A percentile compares a stretch with the other conserved stretches of the same genome.
These are phyloP conservation scores for Teinopalpus imperialis DNA, from an alignment of 2,888 invertebrate genomes.

Conservation along the genomic window DNA sequence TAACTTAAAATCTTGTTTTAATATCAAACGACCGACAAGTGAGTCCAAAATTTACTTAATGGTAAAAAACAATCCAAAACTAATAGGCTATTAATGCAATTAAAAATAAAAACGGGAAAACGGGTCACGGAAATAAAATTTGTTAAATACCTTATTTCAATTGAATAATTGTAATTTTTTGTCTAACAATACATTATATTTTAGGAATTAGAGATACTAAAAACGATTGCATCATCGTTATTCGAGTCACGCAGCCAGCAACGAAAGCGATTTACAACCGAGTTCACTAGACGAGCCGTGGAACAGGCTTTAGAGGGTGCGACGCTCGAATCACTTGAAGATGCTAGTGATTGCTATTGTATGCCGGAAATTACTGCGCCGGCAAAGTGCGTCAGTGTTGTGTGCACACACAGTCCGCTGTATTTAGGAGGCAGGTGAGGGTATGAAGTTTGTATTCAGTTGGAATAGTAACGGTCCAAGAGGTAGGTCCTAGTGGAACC, in stretches of 20 bases:
- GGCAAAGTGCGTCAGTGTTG: slow-evolving; percentile 72
- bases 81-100: no score
- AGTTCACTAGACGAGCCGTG: slow-evolving; percentile 85
- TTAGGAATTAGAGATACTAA: slow-evolving; percentile 67
- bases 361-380: slow-evolving; percentile 62
- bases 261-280: slow-evolving; percentile 65
- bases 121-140: no score
- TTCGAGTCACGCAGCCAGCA: slow-evolving; percentile 59
- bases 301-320: slow-evolving; percentile 78
- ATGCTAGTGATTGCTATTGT: slow-evolving; percentile 59
- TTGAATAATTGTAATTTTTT: no score
- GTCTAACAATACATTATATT: background rate
- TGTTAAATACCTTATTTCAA: no score
- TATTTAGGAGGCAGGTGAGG: slow-evolving; percentile 84
- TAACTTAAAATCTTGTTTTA: no score
- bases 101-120: no score
- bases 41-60: no score
- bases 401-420: slow-evolving; percentile 81
- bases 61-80: no score
- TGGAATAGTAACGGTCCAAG: background rate
- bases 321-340: slow-evolving; percentile 46
- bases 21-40: no score
- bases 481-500: background rate
- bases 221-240: slow-evolving; percentile 65
- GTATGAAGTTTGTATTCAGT: background rate